phyloP scores from a whole-genome alignment of 37 sponge, comb jelly and placozoan species.

The Oopsacas minuta region DNA sequence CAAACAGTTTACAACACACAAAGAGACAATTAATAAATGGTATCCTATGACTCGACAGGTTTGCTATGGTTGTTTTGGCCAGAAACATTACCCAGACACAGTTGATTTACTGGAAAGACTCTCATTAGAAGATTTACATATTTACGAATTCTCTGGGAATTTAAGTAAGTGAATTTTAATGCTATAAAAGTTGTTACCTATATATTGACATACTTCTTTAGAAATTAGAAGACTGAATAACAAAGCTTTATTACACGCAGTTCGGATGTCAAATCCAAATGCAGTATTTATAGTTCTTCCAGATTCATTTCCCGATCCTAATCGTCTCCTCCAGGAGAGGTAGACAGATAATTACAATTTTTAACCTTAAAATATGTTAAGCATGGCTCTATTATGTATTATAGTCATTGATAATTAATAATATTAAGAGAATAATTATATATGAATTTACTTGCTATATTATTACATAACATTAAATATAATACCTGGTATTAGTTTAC shows the following conservation, averaged over 20 bases:
- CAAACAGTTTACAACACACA: background rate
- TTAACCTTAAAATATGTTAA: too few relatives aligned
- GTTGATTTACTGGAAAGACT: background rate
- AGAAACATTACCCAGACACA: background rate
- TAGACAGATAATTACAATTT: too few relatives aligned
- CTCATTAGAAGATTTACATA: background rate
- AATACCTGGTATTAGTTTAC: too few relatives aligned
- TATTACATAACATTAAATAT: too few relatives aligned
- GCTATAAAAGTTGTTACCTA: background rate
- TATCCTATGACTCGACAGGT: background rate
- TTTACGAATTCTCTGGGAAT: background rate
- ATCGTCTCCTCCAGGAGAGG: background rate
- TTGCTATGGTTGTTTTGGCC: constrained; percentile 1
- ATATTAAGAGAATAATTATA: too few relatives aligned
- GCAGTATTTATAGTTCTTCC: background rate
- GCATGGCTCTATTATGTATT: too few relatives aligned
- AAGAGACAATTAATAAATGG: background rate
- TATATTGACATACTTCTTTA: background rate
- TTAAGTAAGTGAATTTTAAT: background rate
- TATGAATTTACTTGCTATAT: too few relatives aligned
- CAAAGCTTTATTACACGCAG: background rate
- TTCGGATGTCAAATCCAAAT: background rate
- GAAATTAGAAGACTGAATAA: background rate
- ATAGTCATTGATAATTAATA: too few relatives aligned
- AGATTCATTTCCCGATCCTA: constrained; percentile 7